Evolutionary conservation across 2,888 invertebrate species (phyloP).

Genomic region (Epirrhoe alternata): DNA sequence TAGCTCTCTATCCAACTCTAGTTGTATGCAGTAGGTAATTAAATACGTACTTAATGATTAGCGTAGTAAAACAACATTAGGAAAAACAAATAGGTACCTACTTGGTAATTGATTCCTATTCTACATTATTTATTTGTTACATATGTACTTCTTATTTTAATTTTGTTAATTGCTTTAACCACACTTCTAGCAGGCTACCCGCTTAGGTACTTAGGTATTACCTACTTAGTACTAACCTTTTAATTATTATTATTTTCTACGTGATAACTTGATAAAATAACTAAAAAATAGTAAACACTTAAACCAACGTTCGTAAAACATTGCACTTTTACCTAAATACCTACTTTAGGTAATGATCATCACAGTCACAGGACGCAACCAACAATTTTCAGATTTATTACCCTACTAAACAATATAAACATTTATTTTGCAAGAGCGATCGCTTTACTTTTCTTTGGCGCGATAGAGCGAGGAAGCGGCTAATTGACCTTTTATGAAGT

Average conservation of each 20-base stretch:
- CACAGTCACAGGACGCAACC: background rate
- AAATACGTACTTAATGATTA: background rate
- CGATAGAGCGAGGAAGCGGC: constrained; percentile 63
- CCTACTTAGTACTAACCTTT: too few species aligned
- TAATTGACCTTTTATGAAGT: constrained; percentile 61
- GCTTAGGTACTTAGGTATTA: too few species aligned
- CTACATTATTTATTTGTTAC: too few species aligned
- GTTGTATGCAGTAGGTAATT: background rate
- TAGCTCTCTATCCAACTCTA: background rate
- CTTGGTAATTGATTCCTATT: background rate
- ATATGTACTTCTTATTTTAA: too few species aligned
- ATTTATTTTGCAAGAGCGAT: constrained; percentile 11
- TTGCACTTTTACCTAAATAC: background rate
- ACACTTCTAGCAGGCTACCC: too few species aligned
- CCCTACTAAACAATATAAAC: background rate
- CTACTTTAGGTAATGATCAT: background rate
- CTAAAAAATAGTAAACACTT: too few species aligned
- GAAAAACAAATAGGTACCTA: background rate
- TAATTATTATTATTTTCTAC: too few species aligned
- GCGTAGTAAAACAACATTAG: too few species aligned
- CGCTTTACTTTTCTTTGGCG: constrained; percentile 50
- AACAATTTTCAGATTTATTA: background rate
- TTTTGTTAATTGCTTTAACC: too few species aligned
- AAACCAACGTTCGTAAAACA: too few species aligned
- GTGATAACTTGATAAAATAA: too few species aligned